Evolutionary conservation across 2,797 vertebrate species (phyloP), one percentile per base, ranked within the genome.

Genomic region (Denticeps clupeoides): DNA sequence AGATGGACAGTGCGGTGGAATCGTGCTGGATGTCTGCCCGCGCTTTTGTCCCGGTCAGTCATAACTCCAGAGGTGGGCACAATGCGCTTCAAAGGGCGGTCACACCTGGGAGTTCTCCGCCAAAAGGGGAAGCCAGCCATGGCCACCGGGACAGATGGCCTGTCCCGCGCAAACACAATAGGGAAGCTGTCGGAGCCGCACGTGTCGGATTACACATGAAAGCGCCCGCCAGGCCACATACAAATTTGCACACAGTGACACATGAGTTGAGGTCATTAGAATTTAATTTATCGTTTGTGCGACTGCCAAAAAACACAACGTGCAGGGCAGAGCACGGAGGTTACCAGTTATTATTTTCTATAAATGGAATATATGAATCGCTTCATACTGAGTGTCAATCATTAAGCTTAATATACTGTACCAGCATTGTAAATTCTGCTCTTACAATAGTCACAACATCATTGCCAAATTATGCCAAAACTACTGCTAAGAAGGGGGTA

Each of bases 151-250:
- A 60, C 75, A 81, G 73, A 78, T 72, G 72, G 79, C 68, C 75
- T 72, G 55, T 66, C 75, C 72, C 71, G 35, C 58, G 58, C 43
- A 45, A 60, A 35, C 50, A 58, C 58, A 65, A 64, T 64, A 49
- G 57, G 50, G 45, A 44, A 61, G 37, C 59, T 54, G 51, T 56
- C 52, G 58, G 47, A 49, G 58, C 74, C 78, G 68, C 59, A 45
- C 59, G 78, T 72, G 73, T 83, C 71, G 59, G 69, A 73, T 81
- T 82, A 78, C 79, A 76, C 68, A 77, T 74, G 69, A 82, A 81
- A 78, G 77, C 69, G 56, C 64, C 59, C 25, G 52, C 56, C 46
- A 44, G 49, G 50, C 28, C 47, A 41, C 3, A 45, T 33, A 47
- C 19, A 24, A 55, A 58, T 46, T 47, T 41, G 47, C 45, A 45